These are phyloP conservation scores for Nomada flava DNA, from an alignment of 2,888 invertebrate genomes.

Conservation along the genomic window DNA sequence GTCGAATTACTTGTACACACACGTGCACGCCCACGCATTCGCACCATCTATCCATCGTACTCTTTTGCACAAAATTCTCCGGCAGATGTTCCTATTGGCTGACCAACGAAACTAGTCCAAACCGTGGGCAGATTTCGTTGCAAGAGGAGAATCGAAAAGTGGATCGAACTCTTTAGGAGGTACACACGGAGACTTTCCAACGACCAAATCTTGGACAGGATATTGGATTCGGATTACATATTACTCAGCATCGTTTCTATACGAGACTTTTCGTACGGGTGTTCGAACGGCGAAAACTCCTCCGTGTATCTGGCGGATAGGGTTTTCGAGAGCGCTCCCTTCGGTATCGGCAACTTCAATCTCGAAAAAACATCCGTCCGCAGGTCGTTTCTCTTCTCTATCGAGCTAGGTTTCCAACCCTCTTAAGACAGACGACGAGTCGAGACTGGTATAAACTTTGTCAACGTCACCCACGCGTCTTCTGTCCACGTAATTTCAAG, in stretches of 20 bases:
- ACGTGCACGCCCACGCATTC: background rate
- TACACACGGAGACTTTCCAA: conserved; percentile 67
- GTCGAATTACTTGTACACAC: conserved; percentile 40
- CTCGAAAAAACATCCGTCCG: conserved; percentile 14
- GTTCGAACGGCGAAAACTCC: conserved; percentile 33
- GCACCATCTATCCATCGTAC: background rate
- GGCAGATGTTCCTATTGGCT: background rate
- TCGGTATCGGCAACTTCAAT: conserved; percentile 34
- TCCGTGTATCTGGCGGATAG: background rate
- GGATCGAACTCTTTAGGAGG: conserved; percentile 22
- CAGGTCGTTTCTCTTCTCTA: background rate
- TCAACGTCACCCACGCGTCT: conserved; percentile 5
- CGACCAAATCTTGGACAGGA: conserved; percentile 69
- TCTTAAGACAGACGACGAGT: conserved; percentile 10
- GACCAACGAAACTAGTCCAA: conserved; percentile 9
- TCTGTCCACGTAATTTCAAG: conserved; percentile 29
- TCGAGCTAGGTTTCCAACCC: conserved; percentile 1
- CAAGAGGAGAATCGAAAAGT: conserved; percentile 18
- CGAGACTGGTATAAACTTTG: background rate
- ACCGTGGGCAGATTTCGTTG: background rate
- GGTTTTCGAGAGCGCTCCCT: conserved; percentile 7
- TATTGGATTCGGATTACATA: conserved; percentile 81
- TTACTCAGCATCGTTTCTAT: conserved; percentile 71
- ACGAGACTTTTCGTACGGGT: conserved; percentile 70
- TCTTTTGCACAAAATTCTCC: conserved; percentile 24